Percentiles rank a stretch among this genome's conserved stretches.
These are phyloP conservation scores for Syrmaticus mikado DNA, from an alignment of 2,113 vertebrate genomes.

Conservation along the genomic window DNA sequence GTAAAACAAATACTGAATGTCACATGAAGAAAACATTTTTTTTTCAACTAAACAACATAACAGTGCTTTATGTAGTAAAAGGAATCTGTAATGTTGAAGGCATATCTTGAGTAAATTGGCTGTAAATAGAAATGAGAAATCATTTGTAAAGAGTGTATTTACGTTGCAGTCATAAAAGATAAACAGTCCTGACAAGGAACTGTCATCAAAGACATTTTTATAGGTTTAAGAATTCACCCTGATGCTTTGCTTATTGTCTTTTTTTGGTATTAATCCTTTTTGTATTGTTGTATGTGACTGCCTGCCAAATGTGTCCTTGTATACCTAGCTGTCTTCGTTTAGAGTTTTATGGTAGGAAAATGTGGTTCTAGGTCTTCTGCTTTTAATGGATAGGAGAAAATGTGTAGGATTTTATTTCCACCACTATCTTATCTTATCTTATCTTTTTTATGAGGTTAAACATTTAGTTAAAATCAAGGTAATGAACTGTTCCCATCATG, in stretches of 20 bases:
- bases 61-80: neutral
- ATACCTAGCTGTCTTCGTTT: neutral
- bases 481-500: neutral
- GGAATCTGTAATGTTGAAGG: neutral
- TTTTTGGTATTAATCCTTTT: neutral
- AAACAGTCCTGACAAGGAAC: neutral
- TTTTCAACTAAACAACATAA: neutral
- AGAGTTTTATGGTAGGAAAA: neutral
- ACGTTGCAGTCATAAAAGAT: neutral
- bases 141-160: neutral
- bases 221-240: neutral
- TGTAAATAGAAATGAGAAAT: neutral
- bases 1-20: neutral
- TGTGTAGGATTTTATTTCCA: neutral
- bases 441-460: neutral
- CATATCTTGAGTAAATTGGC: neutral
- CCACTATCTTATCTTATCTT: neutral
- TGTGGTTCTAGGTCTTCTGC: neutral
- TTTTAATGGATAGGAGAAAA: neutral
- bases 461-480: neutral
- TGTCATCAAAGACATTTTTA: neutral
- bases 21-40: neutral
- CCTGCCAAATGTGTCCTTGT: neutral
- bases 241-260: neutral
- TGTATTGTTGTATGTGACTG: neutral